Conservation (phyloP, 1,140 invertebrate species). For the Nomia melanderi region DNA sequence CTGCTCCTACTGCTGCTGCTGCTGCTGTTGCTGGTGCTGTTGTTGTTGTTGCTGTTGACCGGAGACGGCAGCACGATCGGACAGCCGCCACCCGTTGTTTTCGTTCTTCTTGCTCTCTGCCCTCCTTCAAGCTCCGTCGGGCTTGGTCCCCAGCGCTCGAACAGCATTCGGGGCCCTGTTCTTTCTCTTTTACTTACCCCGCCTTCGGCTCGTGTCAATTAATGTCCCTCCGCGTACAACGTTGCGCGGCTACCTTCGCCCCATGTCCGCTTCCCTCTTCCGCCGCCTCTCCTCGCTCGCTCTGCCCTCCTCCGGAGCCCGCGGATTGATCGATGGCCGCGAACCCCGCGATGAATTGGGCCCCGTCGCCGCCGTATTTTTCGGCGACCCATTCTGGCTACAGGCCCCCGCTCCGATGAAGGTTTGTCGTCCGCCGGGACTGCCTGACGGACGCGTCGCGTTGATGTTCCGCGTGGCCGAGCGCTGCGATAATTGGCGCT, state of each 20-base stretch:
- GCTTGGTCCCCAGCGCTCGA: slow-evolving; percentile 4
- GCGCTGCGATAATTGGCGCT: neutral
- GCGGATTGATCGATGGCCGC: slow-evolving; percentile 74
- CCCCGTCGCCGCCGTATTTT: slow-evolving; percentile 71
- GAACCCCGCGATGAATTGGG: slow-evolving; percentile 74
- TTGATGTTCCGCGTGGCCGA: no score
- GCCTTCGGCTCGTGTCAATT: slow-evolving; percentile 76
- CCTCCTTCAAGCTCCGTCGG: neutral
- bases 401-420: neutral
- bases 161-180: slow-evolving; percentile 31
- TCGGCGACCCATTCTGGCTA: slow-evolving; percentile 34
- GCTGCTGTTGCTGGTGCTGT: slow-evolving; percentile 40
- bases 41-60: slow-evolving; percentile 32
- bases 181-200: slow-evolving; percentile 48
- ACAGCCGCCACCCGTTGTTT: slow-evolving; percentile 42
- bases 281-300: neutral
- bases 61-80: slow-evolving; percentile 44
- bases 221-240: slow-evolving; percentile 74
- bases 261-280: slow-evolving; percentile 44
- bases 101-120: slow-evolving; percentile 12
- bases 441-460: neutral
- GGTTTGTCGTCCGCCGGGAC: slow-evolving; percentile 26
- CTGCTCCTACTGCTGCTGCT: slow-evolving; percentile 40
- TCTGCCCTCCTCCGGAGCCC: neutral
- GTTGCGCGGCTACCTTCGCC: slow-evolving; percentile 59